These are phyloP conservation scores for Artibeus lituratus DNA, from an alignment of 2,797 vertebrate species.

Conservation along the genomic window DNA sequence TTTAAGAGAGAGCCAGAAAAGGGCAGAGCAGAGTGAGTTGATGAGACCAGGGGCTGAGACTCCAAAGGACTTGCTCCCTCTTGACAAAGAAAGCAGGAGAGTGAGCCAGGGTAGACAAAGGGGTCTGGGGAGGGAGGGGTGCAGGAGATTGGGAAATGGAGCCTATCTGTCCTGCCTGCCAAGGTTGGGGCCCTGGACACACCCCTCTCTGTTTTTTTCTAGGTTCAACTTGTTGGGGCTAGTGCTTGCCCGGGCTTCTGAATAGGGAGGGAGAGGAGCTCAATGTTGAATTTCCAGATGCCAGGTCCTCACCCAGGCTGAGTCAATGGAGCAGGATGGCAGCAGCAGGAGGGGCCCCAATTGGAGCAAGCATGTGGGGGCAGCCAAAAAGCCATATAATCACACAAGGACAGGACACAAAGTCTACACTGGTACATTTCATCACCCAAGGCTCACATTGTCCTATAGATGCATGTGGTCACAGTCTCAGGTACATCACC, in stretches of 20 bases:
- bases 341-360: not conserved
- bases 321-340: slow-evolving; percentile 25
- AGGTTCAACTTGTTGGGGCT: slow-evolving; percentile 61
- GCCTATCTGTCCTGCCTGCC: not conserved
- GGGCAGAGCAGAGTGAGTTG: not conserved
- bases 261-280: slow-evolving; percentile 41
- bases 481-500: not conserved
- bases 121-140: not conserved
- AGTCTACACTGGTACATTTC: not conserved
- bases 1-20: not conserved
- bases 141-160: not conserved
- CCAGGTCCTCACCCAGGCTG: not conserved
- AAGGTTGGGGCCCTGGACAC: not conserved
- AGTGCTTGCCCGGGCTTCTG: slow-evolving; percentile 46
- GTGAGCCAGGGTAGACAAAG: not conserved
- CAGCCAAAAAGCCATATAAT: not conserved
- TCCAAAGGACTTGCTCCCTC: not conserved
- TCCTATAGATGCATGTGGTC: not conserved
- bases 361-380: not conserved
- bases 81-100: not conserved
- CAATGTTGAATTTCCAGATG: not conserved
- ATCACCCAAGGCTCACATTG: not conserved
- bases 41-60: not conserved
- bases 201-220: not conserved
- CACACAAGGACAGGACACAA: not conserved